Evolutionary conservation across 2,113 vertebrate species (phyloP).

Genomic region (Chlorodrepanis virens): DNA sequence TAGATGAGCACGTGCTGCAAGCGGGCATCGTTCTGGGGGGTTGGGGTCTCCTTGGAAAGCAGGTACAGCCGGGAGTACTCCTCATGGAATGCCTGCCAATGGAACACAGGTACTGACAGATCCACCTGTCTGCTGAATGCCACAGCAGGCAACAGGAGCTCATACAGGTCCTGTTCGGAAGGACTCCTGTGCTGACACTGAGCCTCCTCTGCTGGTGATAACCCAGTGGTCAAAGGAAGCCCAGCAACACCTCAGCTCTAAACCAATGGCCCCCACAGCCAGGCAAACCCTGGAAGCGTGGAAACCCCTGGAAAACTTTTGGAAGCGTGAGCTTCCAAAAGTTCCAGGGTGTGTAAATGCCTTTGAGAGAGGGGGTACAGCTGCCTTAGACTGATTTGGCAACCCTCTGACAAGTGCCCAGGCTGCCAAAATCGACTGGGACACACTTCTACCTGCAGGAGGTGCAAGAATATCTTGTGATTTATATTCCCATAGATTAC

Average conservation of each 20-base stretch:
- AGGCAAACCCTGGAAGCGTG: too few relatives aligned
- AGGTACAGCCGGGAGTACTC: slow-evolving; percentile 77
- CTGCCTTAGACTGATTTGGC: not conserved
- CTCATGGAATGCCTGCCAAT: not conserved
- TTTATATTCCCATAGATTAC: not conserved
- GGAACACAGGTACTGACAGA: rapidly evolving
- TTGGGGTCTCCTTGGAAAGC: slow-evolving; percentile 83
- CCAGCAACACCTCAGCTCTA: not conserved
- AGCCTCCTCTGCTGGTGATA: not conserved
- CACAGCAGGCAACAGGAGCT: not conserved
- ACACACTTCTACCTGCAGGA: not conserved
- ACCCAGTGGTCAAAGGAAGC: not conserved
- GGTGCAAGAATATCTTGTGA: not conserved
- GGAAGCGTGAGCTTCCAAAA: not conserved
- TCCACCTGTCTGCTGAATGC: not conserved
- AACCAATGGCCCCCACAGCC: too few relatives aligned
- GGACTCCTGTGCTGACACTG: rapidly evolving
- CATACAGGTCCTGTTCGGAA: rapidly evolving
- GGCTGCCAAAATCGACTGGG: not conserved
- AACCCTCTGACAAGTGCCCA: not conserved
- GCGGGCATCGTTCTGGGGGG: slow-evolving; percentile 84
- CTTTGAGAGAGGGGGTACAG: not conserved
- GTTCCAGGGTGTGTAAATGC: not conserved
- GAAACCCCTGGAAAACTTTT: too few relatives aligned
- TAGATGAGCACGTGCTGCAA: slow-evolving; percentile 92